These are phyloP conservation scores for Sphenopsis melanotis DNA, from an alignment of 2,797 vertebrate genomes.

Conservation along the genomic window DNA sequence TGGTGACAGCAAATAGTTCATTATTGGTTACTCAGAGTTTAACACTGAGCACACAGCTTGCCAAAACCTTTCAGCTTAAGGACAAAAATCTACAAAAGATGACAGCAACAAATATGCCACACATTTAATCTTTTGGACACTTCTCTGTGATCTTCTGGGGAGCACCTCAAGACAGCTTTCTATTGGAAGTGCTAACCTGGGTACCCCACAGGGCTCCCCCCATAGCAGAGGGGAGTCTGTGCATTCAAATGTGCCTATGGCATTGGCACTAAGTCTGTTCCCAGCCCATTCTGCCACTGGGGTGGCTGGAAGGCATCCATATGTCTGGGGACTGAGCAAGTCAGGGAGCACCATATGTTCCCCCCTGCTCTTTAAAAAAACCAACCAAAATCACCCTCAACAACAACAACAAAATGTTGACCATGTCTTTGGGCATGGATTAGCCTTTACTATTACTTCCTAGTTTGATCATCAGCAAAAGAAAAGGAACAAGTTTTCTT, in stretches of 20 bases:
- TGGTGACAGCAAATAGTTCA: constrained; percentile 1
- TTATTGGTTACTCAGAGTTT: constrained; percentile 6
- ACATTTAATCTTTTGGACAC: neutral
- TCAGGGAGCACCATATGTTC: neutral
- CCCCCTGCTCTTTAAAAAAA: neutral
- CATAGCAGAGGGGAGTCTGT: neutral
- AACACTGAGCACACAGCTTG: neutral
- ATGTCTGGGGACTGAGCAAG: neutral
- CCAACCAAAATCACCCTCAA: neutral
- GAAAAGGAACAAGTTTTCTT: neutral
- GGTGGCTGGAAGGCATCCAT: neutral
- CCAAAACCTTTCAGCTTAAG: neutral
- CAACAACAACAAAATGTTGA: neutral
- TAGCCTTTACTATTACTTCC: neutral
- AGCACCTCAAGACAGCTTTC: neutral
- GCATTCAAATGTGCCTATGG: neutral
- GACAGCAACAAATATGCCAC: neutral
- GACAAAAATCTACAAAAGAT: neutral
- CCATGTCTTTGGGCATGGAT: neutral
- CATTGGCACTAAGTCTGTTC: neutral
- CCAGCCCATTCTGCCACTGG: neutral
- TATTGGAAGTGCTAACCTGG: accelerated
- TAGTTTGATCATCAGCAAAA: neutral
- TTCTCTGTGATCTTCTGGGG: neutral
- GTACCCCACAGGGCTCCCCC: neutral